Percentiles rank a stretch among this genome's conserved stretches.
Conservation (phyloP, 2,797 vertebrate species). For the Falco berigora region DNA sequence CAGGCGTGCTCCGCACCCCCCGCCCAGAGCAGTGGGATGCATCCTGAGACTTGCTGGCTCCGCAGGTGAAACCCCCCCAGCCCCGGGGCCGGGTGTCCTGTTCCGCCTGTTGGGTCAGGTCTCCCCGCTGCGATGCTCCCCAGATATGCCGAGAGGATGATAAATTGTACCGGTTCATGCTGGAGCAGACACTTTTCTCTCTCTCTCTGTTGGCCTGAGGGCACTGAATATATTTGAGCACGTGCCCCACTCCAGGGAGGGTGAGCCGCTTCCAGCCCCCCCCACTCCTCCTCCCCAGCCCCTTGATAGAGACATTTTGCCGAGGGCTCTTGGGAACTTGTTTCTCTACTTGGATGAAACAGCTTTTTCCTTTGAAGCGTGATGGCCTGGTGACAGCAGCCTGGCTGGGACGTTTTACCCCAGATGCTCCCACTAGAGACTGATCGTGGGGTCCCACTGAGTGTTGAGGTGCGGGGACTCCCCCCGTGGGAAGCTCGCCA, state of each 20-base stretch:
- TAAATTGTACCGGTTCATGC: background rate
- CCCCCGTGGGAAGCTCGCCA: accelerated
- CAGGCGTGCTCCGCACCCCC: background rate
- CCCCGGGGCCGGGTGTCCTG: background rate
- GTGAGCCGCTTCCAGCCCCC: background rate
- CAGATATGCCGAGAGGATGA: background rate
- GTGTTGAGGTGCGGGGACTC: accelerated
- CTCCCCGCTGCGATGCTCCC: background rate
- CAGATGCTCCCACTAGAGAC: background rate
- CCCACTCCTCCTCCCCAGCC: background rate
- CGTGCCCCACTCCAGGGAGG: background rate
- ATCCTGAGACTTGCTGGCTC: background rate
- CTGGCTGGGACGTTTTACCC: background rate
- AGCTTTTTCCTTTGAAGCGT: background rate
- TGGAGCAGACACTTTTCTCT: background rate
- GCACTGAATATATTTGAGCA: background rate
- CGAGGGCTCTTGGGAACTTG: background rate
- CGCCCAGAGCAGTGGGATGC: background rate
- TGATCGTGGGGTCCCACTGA: background rate
- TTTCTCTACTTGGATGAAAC: background rate
- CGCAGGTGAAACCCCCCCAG: background rate
- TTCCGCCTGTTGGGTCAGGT: slow-evolving; percentile 7
- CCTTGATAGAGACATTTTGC: slow-evolving; percentile 6
- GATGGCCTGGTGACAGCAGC: background rate
- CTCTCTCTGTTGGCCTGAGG: background rate